A percentile compares a stretch with the other conserved stretches of the same genome.
Evolutionary conservation across 2,113 vertebrate genomes (phyloP).

Genomic region (Dissostichus mawsoni): DNA sequence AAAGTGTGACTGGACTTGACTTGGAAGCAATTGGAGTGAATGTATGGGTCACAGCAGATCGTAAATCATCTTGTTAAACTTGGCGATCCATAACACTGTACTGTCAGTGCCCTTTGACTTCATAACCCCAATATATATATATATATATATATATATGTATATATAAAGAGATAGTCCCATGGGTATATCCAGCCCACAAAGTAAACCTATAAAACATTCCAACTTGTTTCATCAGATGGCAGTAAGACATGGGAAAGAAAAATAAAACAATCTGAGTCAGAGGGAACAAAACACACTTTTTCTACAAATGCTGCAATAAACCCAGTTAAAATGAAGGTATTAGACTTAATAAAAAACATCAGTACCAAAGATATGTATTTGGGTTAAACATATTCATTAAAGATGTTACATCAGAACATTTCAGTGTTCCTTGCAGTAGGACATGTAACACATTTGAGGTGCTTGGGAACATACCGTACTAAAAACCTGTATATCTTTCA

Average conservation of each 20-base stretch:
- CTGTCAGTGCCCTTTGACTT: slow-evolving; percentile 45
- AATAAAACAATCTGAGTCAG: not conserved
- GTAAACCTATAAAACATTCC: not conserved
- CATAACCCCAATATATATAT: not conserved
- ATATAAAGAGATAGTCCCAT: not conserved
- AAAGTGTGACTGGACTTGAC: slow-evolving; percentile 44
- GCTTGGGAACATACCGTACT: not conserved
- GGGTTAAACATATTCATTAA: not conserved
- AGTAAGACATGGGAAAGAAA: not conserved
- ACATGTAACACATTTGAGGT: not conserved
- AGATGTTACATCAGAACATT: not conserved
- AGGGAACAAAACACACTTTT: not conserved
- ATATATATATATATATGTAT: no score
- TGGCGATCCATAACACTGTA: slow-evolving; percentile 50
- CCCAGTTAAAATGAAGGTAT: no score
- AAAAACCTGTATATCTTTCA: no score
- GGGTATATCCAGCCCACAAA: not conserved
- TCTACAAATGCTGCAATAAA: no score
- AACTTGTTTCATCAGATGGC: not conserved
- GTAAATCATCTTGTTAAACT: slow-evolving; percentile 60
- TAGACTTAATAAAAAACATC: no score
- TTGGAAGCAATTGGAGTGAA: slow-evolving; percentile 53
- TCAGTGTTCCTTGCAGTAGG: not conserved
- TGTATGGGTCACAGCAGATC: slow-evolving; percentile 48
- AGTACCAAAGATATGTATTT: not conserved